phyloP scores from a whole-genome alignment of 2,113 vertebrate species.

The Irena cyanogastra region DNA sequence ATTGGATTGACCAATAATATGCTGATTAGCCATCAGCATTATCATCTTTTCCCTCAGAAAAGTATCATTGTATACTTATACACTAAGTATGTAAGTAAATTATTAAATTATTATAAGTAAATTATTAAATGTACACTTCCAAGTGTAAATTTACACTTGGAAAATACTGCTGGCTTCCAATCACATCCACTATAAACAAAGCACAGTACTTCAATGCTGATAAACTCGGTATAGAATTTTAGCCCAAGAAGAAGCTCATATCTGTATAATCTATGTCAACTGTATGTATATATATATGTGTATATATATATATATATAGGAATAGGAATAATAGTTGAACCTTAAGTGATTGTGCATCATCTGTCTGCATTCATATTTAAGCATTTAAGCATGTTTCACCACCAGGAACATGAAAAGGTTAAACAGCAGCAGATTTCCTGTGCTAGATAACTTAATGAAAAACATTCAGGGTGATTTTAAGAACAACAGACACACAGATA shows the following conservation, averaged over 20 bases:
- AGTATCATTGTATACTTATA: background rate
- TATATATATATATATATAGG: background rate
- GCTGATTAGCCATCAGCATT: background rate
- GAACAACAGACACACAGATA: background rate
- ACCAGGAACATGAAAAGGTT: background rate
- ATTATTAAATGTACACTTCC: too few species aligned
- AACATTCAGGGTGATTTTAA: constrained; percentile 11
- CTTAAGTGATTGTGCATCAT: background rate
- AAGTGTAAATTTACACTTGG: too few species aligned
- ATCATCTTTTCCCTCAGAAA: background rate
- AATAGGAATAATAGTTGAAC: background rate
- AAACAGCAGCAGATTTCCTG: background rate
- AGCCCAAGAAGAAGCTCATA: background rate
- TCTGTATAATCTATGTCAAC: background rate
- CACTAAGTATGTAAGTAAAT: too few species aligned
- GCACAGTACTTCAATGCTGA: accelerated
- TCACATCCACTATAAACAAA: background rate
- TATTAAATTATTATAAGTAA: too few species aligned
- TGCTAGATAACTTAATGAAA: constrained; percentile 18
- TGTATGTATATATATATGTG: background rate
- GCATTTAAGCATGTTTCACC: background rate
- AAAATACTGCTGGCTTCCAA: background rate
- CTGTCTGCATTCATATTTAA: background rate
- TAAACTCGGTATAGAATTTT: background rate
- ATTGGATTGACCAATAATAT: background rate